Percentiles rank a stretch among this genome's conserved stretches.
These are phyloP conservation scores for Acronicta psi DNA, from an alignment of 2,888 invertebrate genomes.

Conservation along the genomic window DNA sequence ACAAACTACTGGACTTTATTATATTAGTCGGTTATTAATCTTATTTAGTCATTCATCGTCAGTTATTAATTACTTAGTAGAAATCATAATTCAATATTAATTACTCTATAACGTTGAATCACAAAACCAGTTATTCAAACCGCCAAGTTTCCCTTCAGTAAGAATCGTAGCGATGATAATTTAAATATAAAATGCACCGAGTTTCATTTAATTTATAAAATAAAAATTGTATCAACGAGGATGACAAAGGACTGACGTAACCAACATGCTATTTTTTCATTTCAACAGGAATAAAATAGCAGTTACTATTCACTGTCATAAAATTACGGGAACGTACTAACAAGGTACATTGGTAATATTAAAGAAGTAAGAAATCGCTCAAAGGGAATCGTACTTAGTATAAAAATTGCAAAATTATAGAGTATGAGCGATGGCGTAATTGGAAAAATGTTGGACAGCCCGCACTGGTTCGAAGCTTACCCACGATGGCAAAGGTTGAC, in stretches of 20 bases:
- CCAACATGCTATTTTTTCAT: slow-evolving; percentile 30
- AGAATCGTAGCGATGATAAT: neutral
- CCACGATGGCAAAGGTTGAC: slow-evolving; percentile 71
- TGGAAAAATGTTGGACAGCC: slow-evolving; percentile 65
- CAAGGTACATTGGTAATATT: slow-evolving; percentile 38
- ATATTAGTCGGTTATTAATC: too few species aligned
- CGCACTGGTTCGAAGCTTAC: slow-evolving; percentile 63
- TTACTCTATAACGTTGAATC: neutral
- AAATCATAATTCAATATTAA: neutral
- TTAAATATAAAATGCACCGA: neutral
- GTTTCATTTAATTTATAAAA: slow-evolving; percentile 15
- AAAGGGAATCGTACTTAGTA: slow-evolving; percentile 45
- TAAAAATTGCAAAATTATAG: slow-evolving; percentile 76
- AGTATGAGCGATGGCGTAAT: slow-evolving; percentile 64
- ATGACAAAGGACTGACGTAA: slow-evolving; percentile 24
- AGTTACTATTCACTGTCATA: slow-evolving; percentile 15
- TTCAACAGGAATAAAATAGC: slow-evolving; percentile 19
- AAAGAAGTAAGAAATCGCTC: slow-evolving; percentile 47
- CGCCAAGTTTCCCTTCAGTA: neutral
- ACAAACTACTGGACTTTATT: too few species aligned
- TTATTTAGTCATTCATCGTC: too few species aligned
- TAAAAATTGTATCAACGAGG: slow-evolving; percentile 12
- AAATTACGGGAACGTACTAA: slow-evolving; percentile 42
- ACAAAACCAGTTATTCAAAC: neutral
- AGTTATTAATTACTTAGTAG: too few species aligned